Base-by-base conservation (phyloP, 2,888 invertebrate genomes). In the Oligia fasciuncula region DNA sequence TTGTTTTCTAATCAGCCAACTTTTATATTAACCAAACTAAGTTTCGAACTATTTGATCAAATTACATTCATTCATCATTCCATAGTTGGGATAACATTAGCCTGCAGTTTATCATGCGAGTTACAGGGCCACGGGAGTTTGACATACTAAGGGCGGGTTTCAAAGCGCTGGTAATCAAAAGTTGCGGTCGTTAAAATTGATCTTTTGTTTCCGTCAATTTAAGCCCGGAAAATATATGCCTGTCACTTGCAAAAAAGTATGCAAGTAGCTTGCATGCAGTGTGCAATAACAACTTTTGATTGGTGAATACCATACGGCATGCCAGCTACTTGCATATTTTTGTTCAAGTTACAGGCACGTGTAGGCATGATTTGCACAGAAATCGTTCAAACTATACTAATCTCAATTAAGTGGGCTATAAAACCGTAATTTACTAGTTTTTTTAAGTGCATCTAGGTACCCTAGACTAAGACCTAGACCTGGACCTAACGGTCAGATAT, bases 51-150 rank as follows among this genome's bases (percentile, higher is more conserved):
- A 87, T 88, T 88, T 81, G 76, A 87, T 86, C 69, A 87, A 86
- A 87, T 88, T 80, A 77, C 79, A 57, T 81, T 84, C 77, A 87
- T 87, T 87, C 80, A 87, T 87, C 89, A 87, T 76, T 76, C 72
- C 23, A 75, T 87, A 83, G 87, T 83, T 81, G 40, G 35, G 60
- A 54, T 54, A 67, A 84, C 80, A 81, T 79, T 83, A 84, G 62
- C 71, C 23, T 80, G 85, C 87, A 83, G 89, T 89, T 87, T 78
- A 89, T 87, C 87, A 87, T 81, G 62, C 40, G 70, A 83, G 89
- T 85, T 85, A 71, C 87, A 88, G 84, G 86, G 88, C 73, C 81
- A 73, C 13, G 5, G 23, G 17, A 80, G 80, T 84, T 88, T 81
- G 80, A 86, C 86, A 88, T 71, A 78, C 65, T 65, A 19, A 68